Percentiles rank a stretch among this genome's conserved stretches.
Evolutionary conservation across 2,797 vertebrate genomes (phyloP).

Genomic region (Sparus aurata): DNA sequence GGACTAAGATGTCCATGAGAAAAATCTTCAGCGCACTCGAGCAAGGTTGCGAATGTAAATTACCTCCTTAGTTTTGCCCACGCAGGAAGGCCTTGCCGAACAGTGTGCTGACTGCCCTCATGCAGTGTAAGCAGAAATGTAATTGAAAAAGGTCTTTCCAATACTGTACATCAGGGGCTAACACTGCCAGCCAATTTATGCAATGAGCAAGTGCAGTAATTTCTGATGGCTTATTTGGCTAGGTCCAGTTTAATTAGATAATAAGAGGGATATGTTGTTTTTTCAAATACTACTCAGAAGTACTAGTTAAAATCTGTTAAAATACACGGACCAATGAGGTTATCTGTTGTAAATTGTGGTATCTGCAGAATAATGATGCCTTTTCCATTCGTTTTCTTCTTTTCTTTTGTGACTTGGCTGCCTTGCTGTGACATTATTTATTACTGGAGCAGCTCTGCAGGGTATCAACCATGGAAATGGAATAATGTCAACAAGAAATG

Average conservation of each 20-base stretch:
- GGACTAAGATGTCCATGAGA: slow-evolving; percentile 49
- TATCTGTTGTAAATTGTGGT: slow-evolving; percentile 16
- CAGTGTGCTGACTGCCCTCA: slow-evolving; percentile 48
- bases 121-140: slow-evolving; percentile 59
- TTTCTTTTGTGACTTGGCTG: slow-evolving; percentile 44
- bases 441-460: slow-evolving; percentile 73
- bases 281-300: slow-evolving; percentile 13
- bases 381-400: neutral
- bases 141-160: slow-evolving; percentile 41
- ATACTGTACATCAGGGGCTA: slow-evolving; percentile 26
- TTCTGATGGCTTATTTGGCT: slow-evolving; percentile 24
- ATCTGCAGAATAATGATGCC: slow-evolving; percentile 2
- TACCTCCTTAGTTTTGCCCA: slow-evolving; percentile 70
- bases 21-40: slow-evolving; percentile 38
- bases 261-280: slow-evolving; percentile 31
- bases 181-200: slow-evolving; percentile 32
- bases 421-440: slow-evolving; percentile 63
- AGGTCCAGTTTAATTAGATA: slow-evolving; percentile 8
- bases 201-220: slow-evolving; percentile 27
- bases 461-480: slow-evolving; percentile 61
- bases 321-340: neutral
- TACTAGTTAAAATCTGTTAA: neutral
- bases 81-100: slow-evolving; percentile 55
- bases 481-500: slow-evolving; percentile 76
- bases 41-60: slow-evolving; percentile 69